Percentiles rank a stretch among this genome's conserved stretches.
phyloP scores from a whole-genome alignment of 53 echinoderm and acorn worm species.

The Patiria pectinifera region DNA sequence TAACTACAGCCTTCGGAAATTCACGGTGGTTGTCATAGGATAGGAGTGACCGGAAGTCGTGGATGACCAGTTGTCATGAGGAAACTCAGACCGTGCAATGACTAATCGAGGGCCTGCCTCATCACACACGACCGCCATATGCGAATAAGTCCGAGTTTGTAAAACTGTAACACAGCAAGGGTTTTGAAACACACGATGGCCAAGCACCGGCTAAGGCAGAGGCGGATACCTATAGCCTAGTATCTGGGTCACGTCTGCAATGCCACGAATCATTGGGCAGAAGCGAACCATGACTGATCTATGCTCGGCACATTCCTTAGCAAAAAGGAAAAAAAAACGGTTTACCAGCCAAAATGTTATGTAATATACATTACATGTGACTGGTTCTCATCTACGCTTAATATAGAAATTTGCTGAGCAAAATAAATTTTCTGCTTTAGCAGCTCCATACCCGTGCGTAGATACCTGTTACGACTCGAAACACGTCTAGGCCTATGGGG shows the following conservation, averaged over 20 bases:
- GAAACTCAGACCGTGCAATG: slow-evolving; percentile 25
- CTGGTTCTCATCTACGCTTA: background rate
- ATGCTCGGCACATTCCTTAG: background rate
- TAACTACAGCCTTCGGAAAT: background rate
- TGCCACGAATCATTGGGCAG: no score
- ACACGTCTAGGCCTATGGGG: no score
- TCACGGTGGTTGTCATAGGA: background rate
- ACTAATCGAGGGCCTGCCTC: background rate
- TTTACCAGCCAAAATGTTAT: background rate
- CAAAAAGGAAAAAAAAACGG: background rate
- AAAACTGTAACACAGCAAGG: no score
- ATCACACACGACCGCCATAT: no score
- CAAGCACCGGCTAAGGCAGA: no score
- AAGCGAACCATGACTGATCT: background rate
- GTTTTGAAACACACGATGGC: no score
- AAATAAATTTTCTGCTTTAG: background rate
- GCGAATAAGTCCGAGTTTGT: no score
- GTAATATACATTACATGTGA: background rate
- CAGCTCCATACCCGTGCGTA: background rate
- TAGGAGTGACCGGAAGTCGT: slow-evolving; percentile 53
- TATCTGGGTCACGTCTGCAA: no score
- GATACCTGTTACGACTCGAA: no score
- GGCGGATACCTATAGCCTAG: no score
- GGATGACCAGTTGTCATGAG: slow-evolving; percentile 25
- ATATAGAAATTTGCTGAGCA: background rate